Base-by-base conservation (phyloP, 2,113 vertebrate species). In the Gymnobelideus leadbeateri region DNA sequence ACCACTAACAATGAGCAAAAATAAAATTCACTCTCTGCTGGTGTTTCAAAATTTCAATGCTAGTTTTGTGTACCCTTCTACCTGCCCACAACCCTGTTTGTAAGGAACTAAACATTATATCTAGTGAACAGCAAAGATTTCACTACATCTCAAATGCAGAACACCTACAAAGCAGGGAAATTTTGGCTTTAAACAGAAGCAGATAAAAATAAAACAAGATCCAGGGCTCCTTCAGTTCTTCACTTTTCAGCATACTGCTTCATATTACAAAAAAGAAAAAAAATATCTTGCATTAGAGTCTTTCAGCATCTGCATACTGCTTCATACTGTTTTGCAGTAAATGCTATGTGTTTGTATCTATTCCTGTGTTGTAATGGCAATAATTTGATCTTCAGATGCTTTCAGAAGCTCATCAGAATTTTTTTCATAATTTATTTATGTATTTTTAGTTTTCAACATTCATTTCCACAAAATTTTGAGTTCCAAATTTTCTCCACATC, bases 211-310 rank as follows among this genome's bases (percentile, higher is more conserved):
- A 98, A 98, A 98, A 98, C 51, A 51, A 98, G 98, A 97, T 98
- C 98, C 99, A 99, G 99, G 98, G 99, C 98, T 99, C 99, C 99
- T 99, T 99, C 99, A 99, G 98, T 98, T 99, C 99, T 99, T 99
- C 98, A 99, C 98, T 99, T 99, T 99, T 99, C 99, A 99, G 99
- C 99, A 99, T 99, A 99, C 99, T 99, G 99, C 99, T 99, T 99
- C 99, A 99, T 99, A 99, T 99, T 99, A 99, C 99, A 99, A 99
- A 96, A 98, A 98, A 57, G 9, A 28, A 57, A 28, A 57, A 28
- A 28, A 2, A 99, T 99, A 99, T 98, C 98, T 99, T 99, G 99
- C 98, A 99, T 99, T 99, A 99, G 99, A 99, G 99, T 99, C 99
- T 98, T 99, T 99, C 98, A 99, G 99, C 98, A 99, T 99, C 99